Base-by-base conservation (phyloP, 2,888 invertebrate species). In the Pyrgus malvae region DNA sequence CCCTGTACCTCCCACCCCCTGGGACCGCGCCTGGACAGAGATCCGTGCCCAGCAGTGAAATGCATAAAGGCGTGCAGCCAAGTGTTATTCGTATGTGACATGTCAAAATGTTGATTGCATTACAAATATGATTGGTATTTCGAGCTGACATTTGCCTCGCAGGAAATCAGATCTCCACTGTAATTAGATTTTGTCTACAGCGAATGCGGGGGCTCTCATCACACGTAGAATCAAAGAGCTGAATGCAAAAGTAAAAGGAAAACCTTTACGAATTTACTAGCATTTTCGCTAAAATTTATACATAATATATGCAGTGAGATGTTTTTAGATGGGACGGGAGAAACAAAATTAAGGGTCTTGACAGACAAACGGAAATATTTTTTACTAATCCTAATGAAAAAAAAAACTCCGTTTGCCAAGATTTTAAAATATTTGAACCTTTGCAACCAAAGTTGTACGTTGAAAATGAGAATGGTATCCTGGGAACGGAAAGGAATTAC, bases 401-500 rank as follows among this genome's bases (percentile, higher is more conserved):
- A n/a, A n/a, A n/a, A n/a, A n/a, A n/a, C n/a, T n/a, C n/a, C n/a
- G n/a, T n/a, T n/a, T n/a, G n/a, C n/a, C n/a, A n/a, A n/a, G n/a
- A n/a, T n/a, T n/a, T n/a, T n/a, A n/a, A n/a, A n/a, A n/a, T n/a
- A n/a, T n/a, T n/a, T n/a, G n/a, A n/a, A 29, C 5, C 11, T n/a
- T 11, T n/a, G 11, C n/a, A 11, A n/a, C 5, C n/a, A 2, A 25
- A 31, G 31, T 41, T 16, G 38, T 38, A 42, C 41, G 14, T 33
- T 25, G 35, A 17, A 51, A 54, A 56, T 51, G 48, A 19, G 33
- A 31, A 51, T 38, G 23, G 38, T 16, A 46, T 29, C 51, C 60
- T 55, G 61, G 62, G 60, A 62, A 53, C 41, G 54, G 40, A 46
- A 54, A 54, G 29, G 59, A 64, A 63, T 69, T 54, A 75, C 69